Evolutionary conservation across 2,797 vertebrate species (phyloP).

Genomic region (Perodicticus potto): DNA sequence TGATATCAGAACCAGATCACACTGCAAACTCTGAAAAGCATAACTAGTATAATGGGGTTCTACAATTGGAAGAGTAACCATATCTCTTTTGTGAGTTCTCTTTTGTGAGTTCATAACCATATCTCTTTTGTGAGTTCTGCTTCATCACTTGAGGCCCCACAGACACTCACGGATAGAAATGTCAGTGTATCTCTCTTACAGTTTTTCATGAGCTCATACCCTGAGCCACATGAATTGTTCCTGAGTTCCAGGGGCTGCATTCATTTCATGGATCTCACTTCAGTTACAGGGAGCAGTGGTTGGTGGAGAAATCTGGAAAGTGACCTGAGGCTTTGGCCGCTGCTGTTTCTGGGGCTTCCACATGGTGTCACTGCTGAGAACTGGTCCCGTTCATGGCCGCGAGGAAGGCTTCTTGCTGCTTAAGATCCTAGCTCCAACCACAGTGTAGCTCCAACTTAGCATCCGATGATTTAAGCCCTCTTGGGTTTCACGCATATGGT

Average conservation of each 20-base stretch:
- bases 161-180: neutral
- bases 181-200: neutral
- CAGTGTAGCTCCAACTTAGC: neutral
- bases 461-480: no score
- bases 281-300: neutral
- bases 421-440: neutral
- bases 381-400: rapidly evolving
- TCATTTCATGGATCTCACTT: neutral
- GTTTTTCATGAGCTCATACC: neutral
- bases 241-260: neutral
- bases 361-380: neutral
- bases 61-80: neutral
- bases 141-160: neutral
- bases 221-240: neutral
- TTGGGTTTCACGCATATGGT: neutral
- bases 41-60: neutral
- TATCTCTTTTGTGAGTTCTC: neutral
- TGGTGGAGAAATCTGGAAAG: neutral
- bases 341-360: slow-evolving; percentile 5
- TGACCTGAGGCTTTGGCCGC: rapidly evolving
- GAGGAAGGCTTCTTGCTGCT: neutral
- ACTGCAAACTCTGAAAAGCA: neutral
- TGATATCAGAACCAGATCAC: neutral
- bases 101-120: neutral
- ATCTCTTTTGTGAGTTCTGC: neutral